phyloP scores from a whole-genome alignment of 2,113 vertebrate species.

The Microcebus griseorufus region DNA sequence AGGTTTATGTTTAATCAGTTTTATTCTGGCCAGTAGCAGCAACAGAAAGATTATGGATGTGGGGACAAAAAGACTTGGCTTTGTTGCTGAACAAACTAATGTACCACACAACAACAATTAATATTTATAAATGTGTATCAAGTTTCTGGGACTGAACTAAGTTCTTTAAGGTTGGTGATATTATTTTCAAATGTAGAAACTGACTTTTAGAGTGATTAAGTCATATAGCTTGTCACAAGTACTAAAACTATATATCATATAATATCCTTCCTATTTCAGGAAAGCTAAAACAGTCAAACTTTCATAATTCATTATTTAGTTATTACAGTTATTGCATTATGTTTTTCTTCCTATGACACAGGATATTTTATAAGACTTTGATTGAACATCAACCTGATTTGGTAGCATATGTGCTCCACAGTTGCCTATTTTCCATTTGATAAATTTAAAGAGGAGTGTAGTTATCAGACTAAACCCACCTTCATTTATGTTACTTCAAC shows the following conservation, averaged over 20 bases:
- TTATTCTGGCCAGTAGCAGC: not conserved
- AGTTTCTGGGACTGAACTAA: not conserved
- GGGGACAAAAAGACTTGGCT: not conserved
- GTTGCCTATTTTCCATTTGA: slow-evolving; percentile 22
- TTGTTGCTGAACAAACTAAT: not conserved
- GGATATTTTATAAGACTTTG: slow-evolving; percentile 38
- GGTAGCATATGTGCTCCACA: not conserved
- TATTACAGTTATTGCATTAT: not conserved
- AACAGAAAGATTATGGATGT: not conserved
- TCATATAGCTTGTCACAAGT: not conserved
- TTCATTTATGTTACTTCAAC: slow-evolving; percentile 61
- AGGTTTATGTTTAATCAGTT: not conserved
- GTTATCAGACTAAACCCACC: slow-evolving; percentile 1
- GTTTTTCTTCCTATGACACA: slow-evolving; percentile 44
- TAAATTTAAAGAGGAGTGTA: slow-evolving; percentile 17
- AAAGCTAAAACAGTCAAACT: slow-evolving; percentile 1
- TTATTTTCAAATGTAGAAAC: not conserved
- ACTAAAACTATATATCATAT: not conserved
- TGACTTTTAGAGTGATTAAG: slow-evolving; percentile 5
- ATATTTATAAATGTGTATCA: not conserved
- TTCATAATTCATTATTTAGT: slow-evolving; percentile 11
- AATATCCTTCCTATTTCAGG: slow-evolving; percentile 33
- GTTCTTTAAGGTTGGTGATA: not conserved
- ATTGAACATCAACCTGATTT: slow-evolving; percentile 43
- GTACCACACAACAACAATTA: not conserved